phyloP scores from a whole-genome alignment of 1,140 invertebrate genomes.

The Ceratosolen fusciceps region DNA sequence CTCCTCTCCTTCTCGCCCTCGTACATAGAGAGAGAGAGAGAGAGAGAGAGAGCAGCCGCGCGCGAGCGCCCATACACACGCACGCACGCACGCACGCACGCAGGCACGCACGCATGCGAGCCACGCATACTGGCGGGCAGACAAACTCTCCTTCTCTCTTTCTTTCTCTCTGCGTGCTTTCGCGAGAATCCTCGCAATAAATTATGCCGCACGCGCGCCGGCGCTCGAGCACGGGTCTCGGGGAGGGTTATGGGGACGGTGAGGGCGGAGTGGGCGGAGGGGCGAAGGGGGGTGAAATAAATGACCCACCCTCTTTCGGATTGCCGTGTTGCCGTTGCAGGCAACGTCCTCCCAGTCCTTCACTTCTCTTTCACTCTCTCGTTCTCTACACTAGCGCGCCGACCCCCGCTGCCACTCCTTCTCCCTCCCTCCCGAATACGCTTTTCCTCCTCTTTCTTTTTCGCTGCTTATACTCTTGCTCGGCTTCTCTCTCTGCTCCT shows the following conservation, averaged over 20 bases:
- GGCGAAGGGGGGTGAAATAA: slow-evolving; percentile 66
- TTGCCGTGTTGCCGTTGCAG: slow-evolving; percentile 48
- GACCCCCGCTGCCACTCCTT: slow-evolving; percentile 48
- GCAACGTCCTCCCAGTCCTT: slow-evolving; percentile 52
- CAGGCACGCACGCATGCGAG: too few relatives aligned
- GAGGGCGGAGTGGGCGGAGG: too few relatives aligned
- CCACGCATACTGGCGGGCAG: too few relatives aligned
- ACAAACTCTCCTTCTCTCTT: slow-evolving; percentile 53
- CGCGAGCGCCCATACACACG: too few relatives aligned
- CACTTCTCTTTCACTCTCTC: slow-evolving; percentile 29
- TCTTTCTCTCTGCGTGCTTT: slow-evolving; percentile 68
- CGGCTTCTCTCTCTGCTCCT: slow-evolving; percentile 47
- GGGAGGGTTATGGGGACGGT: too few relatives aligned
- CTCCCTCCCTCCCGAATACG: slow-evolving; percentile 7
- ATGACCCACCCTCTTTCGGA: slow-evolving; percentile 69
- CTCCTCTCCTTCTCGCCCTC: slow-evolving; percentile 54
- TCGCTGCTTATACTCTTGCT: slow-evolving; percentile 44
- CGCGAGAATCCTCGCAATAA: slow-evolving; percentile 73
- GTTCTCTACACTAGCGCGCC: slow-evolving; percentile 53
- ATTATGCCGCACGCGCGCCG: slow-evolving; percentile 66
- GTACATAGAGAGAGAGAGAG: too few relatives aligned
- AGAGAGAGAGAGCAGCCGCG: too few relatives aligned
- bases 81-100: too few relatives aligned
- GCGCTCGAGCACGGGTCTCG: slow-evolving; percentile 36
- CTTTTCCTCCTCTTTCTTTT: slow-evolving; percentile 22